Evolutionary conservation across 2,113 vertebrate genomes (phyloP).

Genomic region (Elephas maximus): DNA sequence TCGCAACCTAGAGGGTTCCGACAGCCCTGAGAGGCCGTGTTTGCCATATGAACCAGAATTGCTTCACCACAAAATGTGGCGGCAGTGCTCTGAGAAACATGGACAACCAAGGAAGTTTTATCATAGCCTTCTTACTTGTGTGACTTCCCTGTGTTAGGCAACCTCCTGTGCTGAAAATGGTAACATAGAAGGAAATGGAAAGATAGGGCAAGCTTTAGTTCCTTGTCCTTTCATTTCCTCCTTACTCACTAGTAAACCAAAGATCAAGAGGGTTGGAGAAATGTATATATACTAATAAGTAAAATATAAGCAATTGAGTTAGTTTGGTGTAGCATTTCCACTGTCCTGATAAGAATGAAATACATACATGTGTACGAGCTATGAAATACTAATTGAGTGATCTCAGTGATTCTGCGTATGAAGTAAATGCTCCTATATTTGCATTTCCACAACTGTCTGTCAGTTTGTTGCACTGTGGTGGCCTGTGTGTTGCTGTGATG

Average conservation of each 20-base stretch:
- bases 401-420: neutral
- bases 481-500: neutral
- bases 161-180: accelerated
- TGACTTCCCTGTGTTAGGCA: neutral
- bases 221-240: neutral
- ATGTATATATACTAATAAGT: neutral
- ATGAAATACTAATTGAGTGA: neutral
- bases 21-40: neutral
- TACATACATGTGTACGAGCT: neutral
- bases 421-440: neutral
- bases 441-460: neutral
- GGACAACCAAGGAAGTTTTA: neutral
- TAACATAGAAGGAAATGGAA: neutral
- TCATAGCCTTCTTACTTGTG: neutral
- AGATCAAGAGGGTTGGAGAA: neutral
- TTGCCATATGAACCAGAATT: neutral
- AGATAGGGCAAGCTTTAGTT: neutral
- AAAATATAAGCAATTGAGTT: neutral
- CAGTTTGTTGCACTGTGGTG: neutral
- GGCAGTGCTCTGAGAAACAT: neutral
- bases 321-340: neutral
- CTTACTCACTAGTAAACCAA: neutral
- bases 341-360: neutral
- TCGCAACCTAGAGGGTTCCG: no score
- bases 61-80: neutral